Evolutionary conservation across 30 jellyfish, hydroid and myxozoan genomes (phyloP), one percentile per base, ranked within the genome.

Genomic region (Sanderia malayensis): DNA sequence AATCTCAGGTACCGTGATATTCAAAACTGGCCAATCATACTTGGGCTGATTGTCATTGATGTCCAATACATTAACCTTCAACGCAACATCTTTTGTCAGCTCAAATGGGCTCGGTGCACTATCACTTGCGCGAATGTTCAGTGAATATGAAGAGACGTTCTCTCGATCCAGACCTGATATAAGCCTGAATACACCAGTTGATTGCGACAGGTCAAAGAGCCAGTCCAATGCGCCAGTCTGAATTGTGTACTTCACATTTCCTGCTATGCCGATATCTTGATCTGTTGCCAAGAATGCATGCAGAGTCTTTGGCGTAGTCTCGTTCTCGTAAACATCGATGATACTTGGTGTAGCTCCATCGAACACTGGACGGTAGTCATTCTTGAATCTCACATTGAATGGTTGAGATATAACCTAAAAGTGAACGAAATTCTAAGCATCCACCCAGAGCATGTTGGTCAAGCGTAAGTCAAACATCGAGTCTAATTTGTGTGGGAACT

Each of bases 51-150:
- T 86, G 49, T 86, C 96, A 61, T 86, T 86, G 30, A 80, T 82
- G 46, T 87, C 96, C 0, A 73, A 74, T 0, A 87, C 89, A 29
- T 46, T 73, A 0, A 87, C 67, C 11, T 78, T 87, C 7, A 87
- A 58, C 11, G 82, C 44, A 27, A 52, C 74, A 61, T 71, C 63
- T 47, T 46, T 34, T 19, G 81, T 33, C 33, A 18, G 59, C 44
- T 77, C 92, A 72, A 87, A 87, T 65, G 96, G 96, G 11, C 84
- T 32, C 17, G 96, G 96, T 1, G 96, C 96, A 34, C 90, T 59
- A 66, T 87, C 96, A 68, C 73, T 67, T 15, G 94, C 96, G 15
- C 77, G 67, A 28, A 87, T 46, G 8, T 61, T 31, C 80, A 79
- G 23, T 60, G 67, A 25, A 46, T 79, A 74, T 18, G 85, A 49